A percentile compares a stretch with the other conserved stretches of the same genome.
Evolutionary conservation across 2,888 invertebrate genomes (phyloP).

Genomic region (Drosophila cyrtoloma): DNA sequence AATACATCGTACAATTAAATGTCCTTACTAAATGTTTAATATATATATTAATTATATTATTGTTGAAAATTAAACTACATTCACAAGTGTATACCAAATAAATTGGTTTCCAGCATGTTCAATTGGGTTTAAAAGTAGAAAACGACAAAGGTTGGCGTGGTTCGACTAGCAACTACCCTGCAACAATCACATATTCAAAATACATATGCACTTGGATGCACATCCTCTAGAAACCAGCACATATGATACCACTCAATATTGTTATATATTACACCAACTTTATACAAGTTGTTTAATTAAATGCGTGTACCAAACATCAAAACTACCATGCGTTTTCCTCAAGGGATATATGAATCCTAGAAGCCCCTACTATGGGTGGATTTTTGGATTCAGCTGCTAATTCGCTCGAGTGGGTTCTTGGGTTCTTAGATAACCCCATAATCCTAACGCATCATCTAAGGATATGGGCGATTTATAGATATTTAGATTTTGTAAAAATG

Average conservation of each 20-base stretch:
- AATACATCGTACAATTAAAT: slow-evolving; percentile 8
- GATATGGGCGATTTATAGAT: not conserved
- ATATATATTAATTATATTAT: slow-evolving; percentile 35
- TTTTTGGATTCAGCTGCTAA: not conserved
- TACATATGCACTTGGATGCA: not conserved
- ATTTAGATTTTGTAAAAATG: not conserved
- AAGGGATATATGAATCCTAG: not conserved
- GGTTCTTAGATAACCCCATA: not conserved
- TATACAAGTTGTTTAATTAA: slow-evolving; percentile 17
- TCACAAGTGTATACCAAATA: slow-evolving; percentile 8
- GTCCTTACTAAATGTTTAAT: slow-evolving; percentile 32
- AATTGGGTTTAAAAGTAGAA: slow-evolving; percentile 2
- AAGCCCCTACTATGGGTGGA: not conserved
- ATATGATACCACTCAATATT: not conserved
- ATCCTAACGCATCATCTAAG: not conserved
- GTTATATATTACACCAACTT: not conserved
- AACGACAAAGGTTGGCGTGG: not conserved
- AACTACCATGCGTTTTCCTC: not conserved
- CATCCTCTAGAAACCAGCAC: not conserved
- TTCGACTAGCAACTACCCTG: not conserved
- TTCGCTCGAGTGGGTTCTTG: not conserved
- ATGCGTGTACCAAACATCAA: not conserved
- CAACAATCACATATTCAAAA: not conserved
- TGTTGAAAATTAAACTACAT: slow-evolving; percentile 32
- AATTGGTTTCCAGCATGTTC: slow-evolving; percentile 34